These are phyloP conservation scores for Rosalia funebris DNA, from an alignment of 2,888 invertebrate genomes.

Conservation along the genomic window DNA sequence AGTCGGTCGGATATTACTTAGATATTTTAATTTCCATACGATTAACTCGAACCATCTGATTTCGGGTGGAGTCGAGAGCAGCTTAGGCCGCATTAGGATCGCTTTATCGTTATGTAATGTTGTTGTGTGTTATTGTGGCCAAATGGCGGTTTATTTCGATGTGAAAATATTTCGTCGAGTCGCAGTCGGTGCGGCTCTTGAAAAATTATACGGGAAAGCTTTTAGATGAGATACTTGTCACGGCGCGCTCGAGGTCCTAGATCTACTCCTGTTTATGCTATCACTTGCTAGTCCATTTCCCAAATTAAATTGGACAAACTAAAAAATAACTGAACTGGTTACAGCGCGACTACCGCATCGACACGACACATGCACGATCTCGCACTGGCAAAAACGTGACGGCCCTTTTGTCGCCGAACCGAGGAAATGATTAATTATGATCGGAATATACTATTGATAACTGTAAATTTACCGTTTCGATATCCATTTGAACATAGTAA, in stretches of 20 bases:
- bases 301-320: constrained; percentile 60
- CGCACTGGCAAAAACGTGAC: no score
- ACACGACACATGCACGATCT: no score
- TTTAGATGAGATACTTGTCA: constrained; percentile 58
- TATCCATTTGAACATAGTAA: no score
- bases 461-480: no score
- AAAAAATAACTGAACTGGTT: constrained; percentile 47
- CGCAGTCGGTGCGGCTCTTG: constrained; percentile 5
- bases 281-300: constrained; percentile 61
- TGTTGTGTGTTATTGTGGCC: constrained; percentile 24
- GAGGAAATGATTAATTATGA: no score
- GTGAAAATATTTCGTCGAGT: neutral
- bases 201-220: constrained; percentile 49
- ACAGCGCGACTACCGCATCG: constrained; percentile 19
- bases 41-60: constrained; percentile 58
- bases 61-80: constrained; percentile 36
- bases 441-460: no score
- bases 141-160: constrained; percentile 19
- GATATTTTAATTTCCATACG: constrained; percentile 61
- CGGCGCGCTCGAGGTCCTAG: constrained; percentile 45
- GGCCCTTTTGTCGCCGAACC: no score
- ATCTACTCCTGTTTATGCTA: constrained; percentile 49
- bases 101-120: constrained; percentile 35
- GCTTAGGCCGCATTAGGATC: constrained; percentile 39
- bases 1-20: constrained; percentile 59